Conservation (phyloP, 2,797 vertebrate species). For the Percopsis omiscomaycus region DNA sequence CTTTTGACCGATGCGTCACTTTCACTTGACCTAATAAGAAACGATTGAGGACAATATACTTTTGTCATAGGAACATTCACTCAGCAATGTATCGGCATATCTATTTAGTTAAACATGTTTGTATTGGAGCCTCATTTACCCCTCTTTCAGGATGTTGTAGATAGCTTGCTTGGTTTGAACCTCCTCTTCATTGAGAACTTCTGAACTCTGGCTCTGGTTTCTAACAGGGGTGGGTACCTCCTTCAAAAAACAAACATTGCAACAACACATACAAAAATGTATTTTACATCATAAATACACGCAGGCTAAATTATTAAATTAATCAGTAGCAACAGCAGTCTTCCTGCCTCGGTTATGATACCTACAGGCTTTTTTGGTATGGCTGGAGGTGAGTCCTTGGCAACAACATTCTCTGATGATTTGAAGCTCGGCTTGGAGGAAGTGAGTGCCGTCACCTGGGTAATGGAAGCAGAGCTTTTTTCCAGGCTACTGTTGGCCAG, state of each 20-base stretch:
- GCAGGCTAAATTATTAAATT: neutral
- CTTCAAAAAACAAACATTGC: slow-evolving; percentile 64
- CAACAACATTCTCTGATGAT: slow-evolving; percentile 60
- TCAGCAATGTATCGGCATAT: neutral
- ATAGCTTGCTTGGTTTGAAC: slow-evolving; percentile 74
- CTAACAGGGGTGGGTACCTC: slow-evolving; percentile 81
- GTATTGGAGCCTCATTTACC: slow-evolving; percentile 69
- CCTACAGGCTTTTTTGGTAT: slow-evolving; percentile 75
- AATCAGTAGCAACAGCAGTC: neutral
- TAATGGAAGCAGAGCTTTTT: slow-evolving; percentile 51
- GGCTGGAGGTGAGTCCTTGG: slow-evolving; percentile 61
- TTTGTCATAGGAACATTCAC: neutral
- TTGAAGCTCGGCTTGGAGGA: slow-evolving; percentile 56
- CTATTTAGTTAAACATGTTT: neutral
- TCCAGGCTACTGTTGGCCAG: slow-evolving; percentile 50
- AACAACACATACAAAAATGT: neutral
- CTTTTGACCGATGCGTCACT: slow-evolving; percentile 71
- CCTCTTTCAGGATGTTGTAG: slow-evolving; percentile 80
- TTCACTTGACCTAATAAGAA: slow-evolving; percentile 74
- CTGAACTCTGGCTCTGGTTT: slow-evolving; percentile 73
- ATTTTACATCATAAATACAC: too few relatives aligned
- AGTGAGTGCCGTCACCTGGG: slow-evolving; percentile 59
- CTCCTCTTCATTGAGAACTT: slow-evolving; percentile 64
- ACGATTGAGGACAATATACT: neutral
- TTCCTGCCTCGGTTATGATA: slow-evolving; percentile 3